Evolutionary conservation across 92 coral and sea anemone species (phyloP), one percentile per base, ranked within the genome.

Genomic region (Actinostola sp.): DNA sequence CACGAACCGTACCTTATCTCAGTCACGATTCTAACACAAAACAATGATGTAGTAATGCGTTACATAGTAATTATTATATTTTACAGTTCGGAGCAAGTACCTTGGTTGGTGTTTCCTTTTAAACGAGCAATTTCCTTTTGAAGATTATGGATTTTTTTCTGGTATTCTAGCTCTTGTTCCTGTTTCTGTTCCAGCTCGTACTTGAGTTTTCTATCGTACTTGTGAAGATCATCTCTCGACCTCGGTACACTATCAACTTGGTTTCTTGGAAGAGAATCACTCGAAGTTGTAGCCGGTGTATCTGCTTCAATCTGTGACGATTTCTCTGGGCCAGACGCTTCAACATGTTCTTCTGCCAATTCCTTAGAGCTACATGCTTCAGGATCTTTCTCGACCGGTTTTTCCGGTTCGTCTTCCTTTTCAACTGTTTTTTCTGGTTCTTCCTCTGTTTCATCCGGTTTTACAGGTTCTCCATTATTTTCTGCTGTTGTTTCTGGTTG

Each of bases 161-260:
- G 80, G 51, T 43, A 74, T 24, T 74, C 80, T 21, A 74, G 32
- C 33, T 74, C 80, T 19, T 74, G 80, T 39, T 74, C 80, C 14
- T 74, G 58, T 19, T 42, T 63, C 17, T 67, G 45, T 48, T 74
- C 70, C 3, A 74, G 55, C 49, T 74, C 80, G 39, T 38, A 30
- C 27, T 38, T 54, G 16, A 74, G 61, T 29, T 51, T 74, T 20
- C 80, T 27, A 14, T 31, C 44, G 8, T 55, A 28, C 33, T 7
- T 21, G 21, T 33, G 51, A 8, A 33, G 29, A 20, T 52, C 75
- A 8, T 58, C 78, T 13, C 71, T 62, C 38, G 66, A 12, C 46
- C 55, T 26, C 8, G 44, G 58, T 29, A 44, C 9, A 23, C 51
- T 39, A 15, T 74, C 80, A n/a, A 54, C 33, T 9, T 74, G 70